These are phyloP conservation scores for Cacoxenus indagator DNA, from an alignment of 2,888 invertebrate species.

Conservation along the genomic window DNA sequence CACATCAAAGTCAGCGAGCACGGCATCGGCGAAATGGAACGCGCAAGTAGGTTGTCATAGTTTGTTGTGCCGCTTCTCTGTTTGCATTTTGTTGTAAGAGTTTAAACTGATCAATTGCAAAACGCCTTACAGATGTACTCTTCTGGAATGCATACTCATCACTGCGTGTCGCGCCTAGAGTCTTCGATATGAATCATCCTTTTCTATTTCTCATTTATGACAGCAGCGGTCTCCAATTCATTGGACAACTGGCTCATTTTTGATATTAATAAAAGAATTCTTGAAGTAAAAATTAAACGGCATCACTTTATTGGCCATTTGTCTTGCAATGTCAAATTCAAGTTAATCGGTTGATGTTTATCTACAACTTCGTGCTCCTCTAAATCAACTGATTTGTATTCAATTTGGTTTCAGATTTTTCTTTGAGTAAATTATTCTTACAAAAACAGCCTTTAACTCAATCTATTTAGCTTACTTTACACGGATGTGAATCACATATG, in stretches of 20 bases:
- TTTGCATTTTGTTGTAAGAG: not conserved
- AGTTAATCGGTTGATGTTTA: too few species aligned
- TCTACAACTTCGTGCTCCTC: too few species aligned
- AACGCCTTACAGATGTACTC: conserved; percentile 47
- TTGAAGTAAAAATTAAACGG: too few species aligned
- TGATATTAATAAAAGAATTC: not conserved
- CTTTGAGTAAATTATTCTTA: too few species aligned
- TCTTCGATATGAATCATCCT: conserved; percentile 43
- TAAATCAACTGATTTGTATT: too few species aligned
- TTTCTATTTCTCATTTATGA: conserved; percentile 44
- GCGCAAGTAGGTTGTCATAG: conserved; percentile 37
- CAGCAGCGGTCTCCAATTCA: conserved; percentile 39
- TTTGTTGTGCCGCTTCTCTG: not conserved
- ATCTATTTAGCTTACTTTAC: too few species aligned
- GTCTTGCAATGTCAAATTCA: too few species aligned
- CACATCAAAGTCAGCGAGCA: conserved; percentile 43
- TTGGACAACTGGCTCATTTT: conserved; percentile 40
- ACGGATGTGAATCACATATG: too few species aligned
- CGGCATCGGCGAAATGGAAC: conserved; percentile 41
- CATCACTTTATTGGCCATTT: too few species aligned
- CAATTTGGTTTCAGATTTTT: too few species aligned
- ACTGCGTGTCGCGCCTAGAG: conserved; percentile 37
- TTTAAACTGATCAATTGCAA: too few species aligned
- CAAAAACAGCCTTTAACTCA: too few species aligned
- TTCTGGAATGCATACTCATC: conserved; percentile 50